Percentiles rank a stretch among this genome's conserved stretches.
Conservation (phyloP, 2,113 vertebrate species). For the Melierax canorus region DNA sequence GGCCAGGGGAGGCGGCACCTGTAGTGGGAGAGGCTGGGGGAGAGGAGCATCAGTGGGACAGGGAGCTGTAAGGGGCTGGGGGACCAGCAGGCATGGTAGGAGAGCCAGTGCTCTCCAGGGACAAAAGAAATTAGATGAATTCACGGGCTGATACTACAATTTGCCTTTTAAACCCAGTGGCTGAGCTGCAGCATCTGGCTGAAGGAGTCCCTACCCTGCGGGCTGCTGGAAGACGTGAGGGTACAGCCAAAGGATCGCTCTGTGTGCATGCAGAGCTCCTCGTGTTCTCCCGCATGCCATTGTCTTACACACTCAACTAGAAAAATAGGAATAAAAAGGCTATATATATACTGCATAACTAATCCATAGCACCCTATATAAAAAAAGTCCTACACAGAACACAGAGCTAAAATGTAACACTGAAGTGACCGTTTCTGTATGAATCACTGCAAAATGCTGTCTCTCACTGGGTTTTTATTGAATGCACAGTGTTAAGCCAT, state of each 20-base stretch:
- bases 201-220: rapidly evolving
- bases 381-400: background rate
- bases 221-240: background rate
- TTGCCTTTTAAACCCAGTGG: background rate
- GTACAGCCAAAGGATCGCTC: background rate
- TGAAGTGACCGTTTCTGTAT: background rate
- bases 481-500: background rate
- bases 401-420: background rate
- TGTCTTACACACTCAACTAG: background rate
- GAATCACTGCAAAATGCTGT: background rate
- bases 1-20: background rate
- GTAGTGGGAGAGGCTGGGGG: background rate
- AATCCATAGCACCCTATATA: background rate
- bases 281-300: background rate
- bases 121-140: background rate
- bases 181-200: background rate
- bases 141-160: background rate
- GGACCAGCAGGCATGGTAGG: background rate
- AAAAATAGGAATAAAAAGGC: background rate
- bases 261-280: rapidly evolving
- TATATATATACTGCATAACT: background rate
- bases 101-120: background rate
- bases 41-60: background rate
- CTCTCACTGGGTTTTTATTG: background rate
- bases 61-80: background rate